These are phyloP conservation scores for Drosophila mojavensis DNA, from an alignment of 1,140 invertebrate species.

Conservation along the genomic window DNA sequence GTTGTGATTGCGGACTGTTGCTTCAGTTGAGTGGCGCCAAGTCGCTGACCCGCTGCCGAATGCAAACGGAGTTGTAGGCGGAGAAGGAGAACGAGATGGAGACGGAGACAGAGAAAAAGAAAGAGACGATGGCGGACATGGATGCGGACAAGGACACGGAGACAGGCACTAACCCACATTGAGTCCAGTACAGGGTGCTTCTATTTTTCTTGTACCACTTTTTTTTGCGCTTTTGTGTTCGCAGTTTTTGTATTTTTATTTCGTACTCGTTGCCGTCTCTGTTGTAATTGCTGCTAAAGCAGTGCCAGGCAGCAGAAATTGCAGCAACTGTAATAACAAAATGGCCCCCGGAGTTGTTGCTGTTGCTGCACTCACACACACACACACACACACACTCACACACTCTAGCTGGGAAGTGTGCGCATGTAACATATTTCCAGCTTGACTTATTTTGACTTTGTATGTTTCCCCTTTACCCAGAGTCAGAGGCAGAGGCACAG, in stretches of 20 bases:
- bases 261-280: constrained; percentile 17
- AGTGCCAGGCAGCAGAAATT: constrained; percentile 67
- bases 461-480: constrained; percentile 25
- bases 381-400: neutral
- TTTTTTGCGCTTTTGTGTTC: neutral
- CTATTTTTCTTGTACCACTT: constrained; percentile 19
- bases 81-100: neutral
- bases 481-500: constrained; percentile 9
- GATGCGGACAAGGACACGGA: constrained; percentile 8
- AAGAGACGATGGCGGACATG: neutral
- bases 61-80: constrained; percentile 5
- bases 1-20: constrained; percentile 73
- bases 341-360: constrained; percentile 74
- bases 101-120: neutral
- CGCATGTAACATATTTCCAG: constrained; percentile 63
- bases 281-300: constrained; percentile 75
- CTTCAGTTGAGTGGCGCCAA: constrained; percentile 68
- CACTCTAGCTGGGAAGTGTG: constrained; percentile 15
- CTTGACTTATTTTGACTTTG: constrained; percentile 79
- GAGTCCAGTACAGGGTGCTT: constrained; percentile 16
- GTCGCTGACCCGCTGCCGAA: constrained; percentile 46
- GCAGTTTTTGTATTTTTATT: constrained; percentile 24
- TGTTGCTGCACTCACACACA: constrained; percentile 34
- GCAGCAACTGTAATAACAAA: constrained; percentile 79
- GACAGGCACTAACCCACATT: constrained; percentile 3